Base-by-base conservation (phyloP, 2,113 vertebrate genomes). In the Trogon melanurus region DNA sequence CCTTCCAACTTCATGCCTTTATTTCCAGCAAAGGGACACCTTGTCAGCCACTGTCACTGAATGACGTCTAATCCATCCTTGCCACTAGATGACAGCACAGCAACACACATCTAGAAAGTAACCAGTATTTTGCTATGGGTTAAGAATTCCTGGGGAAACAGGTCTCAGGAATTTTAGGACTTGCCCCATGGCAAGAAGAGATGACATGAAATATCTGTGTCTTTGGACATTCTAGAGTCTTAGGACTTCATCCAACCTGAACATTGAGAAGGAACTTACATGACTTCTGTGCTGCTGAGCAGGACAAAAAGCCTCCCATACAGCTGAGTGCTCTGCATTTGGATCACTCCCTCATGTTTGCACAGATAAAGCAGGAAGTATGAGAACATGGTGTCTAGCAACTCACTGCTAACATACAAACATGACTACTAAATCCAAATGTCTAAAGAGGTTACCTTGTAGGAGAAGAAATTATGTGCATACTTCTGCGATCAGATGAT, bases 41-140 rank as follows among this genome's bases (percentile, higher is more conserved):
- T 64, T 56, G 71, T 70, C 79, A 84, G 89, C 69, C 75, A 76
- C 91, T 64, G 93, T 34, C 75, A 58, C 64, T 25, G 70, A 92
- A 72, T 61, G 76, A 82, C 61, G n/a, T 94, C 95, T 96, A 92
- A 94, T 97, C 97, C 98, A 97, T 97, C 97, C 97, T 97, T 95
- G 89, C 95, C 97, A 97, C 97, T 97, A 98, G 98, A 97, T 97
- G 97, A 97, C 96, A 97, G 93, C 96, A 93, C 94, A 97, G 95
- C 94, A 97, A 97, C 97, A 97, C 91, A 88, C 91, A 97, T 96
- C 70, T n/a, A 72, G 54, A 75, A 81, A 81, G 72, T 71, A 71
- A 93, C 41, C 36, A 58, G 86, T 56, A 96, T 83, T 96, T 97
- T 96, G 82, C 88, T 87, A 89, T 2, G 5, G 95, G 95, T 92